Conservation (phyloP, 2,888 invertebrate species). For the Callosobruchus maculatus region DNA sequence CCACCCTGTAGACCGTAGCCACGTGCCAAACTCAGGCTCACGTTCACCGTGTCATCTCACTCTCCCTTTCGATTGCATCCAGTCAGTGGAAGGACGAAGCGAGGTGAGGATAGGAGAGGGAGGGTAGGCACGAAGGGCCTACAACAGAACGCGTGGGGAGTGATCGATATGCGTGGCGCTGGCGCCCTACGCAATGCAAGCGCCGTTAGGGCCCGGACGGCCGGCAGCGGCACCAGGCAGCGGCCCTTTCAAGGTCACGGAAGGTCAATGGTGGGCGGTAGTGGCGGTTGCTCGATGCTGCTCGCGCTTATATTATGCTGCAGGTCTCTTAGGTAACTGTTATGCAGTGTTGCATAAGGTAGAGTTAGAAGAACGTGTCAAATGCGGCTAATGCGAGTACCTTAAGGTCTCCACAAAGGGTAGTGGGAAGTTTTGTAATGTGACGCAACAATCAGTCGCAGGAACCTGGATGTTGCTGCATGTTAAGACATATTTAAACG, state of each 20-base stretch:
- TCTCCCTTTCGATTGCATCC: not conserved
- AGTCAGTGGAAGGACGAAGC: not conserved
- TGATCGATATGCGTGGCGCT: not conserved
- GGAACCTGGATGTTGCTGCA: too few species aligned
- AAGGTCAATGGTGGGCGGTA: not conserved
- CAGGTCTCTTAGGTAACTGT: not conserved
- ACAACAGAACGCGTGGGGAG: not conserved
- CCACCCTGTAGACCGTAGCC: not conserved
- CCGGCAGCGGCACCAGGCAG: not conserved
- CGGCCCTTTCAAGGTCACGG: not conserved
- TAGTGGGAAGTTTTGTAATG: too few species aligned
- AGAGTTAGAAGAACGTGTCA: too few species aligned
- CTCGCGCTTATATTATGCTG: not conserved
- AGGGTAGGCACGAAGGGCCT: not conserved
- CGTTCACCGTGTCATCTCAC: not conserved
- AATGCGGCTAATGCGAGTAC: too few species aligned
- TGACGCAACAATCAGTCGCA: too few species aligned
- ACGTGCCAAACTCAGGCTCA: not conserved
- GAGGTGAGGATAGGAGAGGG: not conserved
- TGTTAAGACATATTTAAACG: too few species aligned
- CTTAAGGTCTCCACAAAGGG: too few species aligned
- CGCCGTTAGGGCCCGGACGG: not conserved
- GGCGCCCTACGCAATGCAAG: not conserved
- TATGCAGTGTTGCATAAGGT: too few species aligned
- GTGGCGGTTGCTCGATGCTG: not conserved